Percentiles rank a stretch among this genome's conserved stretches.
Conservation (phyloP, 2,113 vertebrate species). For the Burhinus bistriatus region DNA sequence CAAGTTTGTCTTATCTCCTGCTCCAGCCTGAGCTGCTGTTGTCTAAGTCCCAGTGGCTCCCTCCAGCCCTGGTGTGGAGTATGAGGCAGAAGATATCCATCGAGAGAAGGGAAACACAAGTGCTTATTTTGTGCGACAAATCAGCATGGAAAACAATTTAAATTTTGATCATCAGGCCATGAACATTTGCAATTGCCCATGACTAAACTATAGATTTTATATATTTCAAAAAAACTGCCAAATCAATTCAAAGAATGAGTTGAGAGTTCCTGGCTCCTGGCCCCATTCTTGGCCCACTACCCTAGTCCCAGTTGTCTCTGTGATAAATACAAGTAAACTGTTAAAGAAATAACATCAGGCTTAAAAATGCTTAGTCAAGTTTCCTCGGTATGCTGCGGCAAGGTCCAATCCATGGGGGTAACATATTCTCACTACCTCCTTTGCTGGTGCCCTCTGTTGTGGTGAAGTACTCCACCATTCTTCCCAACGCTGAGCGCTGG, state of each 20-base stretch:
- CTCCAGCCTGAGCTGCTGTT: neutral
- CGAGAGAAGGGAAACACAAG: neutral
- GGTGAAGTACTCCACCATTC: constrained; percentile 12
- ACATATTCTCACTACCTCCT: neutral
- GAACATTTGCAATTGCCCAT: neutral
- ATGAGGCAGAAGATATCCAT: neutral
- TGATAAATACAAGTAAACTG: neutral
- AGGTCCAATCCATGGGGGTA: neutral
- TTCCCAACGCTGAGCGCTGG: neutral
- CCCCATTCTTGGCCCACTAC: neutral
- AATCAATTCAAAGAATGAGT: neutral
- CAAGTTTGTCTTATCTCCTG: neutral
- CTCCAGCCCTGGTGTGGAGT: neutral
- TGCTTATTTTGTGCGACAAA: neutral
- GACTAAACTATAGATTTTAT: neutral
- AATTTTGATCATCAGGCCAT: neutral
- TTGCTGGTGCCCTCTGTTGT: neutral
- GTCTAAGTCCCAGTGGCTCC: neutral
- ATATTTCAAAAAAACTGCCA: neutral
- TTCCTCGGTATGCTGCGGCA: neutral
- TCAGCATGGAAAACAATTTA: neutral
- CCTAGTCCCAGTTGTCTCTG: neutral
- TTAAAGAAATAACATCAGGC: neutral
- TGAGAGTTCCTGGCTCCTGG: neutral
- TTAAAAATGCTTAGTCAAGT: neutral